Percentiles rank a stretch among this genome's conserved stretches.
Conservation (phyloP, 2,888 invertebrate genomes). For the Euzetes globulus region DNA sequence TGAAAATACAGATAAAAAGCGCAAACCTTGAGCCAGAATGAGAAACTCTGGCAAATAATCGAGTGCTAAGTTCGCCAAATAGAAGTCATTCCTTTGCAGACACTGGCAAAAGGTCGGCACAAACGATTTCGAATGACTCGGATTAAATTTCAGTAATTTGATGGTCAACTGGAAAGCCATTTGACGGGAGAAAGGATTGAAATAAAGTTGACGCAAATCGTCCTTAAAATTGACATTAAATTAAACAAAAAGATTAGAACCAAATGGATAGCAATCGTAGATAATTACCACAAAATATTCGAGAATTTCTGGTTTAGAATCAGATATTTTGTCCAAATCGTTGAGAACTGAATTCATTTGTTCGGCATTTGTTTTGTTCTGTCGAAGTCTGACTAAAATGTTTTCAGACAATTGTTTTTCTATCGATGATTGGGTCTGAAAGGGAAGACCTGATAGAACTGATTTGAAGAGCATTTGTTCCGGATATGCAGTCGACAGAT, state of each 20-base stretch:
- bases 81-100: slow-evolving; percentile 68
- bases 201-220: slow-evolving; percentile 57
- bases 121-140: slow-evolving; percentile 51
- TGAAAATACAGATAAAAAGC: background rate
- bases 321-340: slow-evolving; percentile 65
- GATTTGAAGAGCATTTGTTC: slow-evolving; percentile 33
- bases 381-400: slow-evolving; percentile 43
- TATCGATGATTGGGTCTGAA: slow-evolving; percentile 34
- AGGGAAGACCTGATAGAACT: slow-evolving; percentile 30
- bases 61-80: slow-evolving; percentile 67
- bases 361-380: slow-evolving; percentile 22
- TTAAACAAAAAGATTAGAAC: background rate
- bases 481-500: slow-evolving; percentile 25
- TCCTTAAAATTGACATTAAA: slow-evolving; percentile 47
- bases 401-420: slow-evolving; percentile 6
- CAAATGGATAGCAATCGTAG: background rate
- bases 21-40: slow-evolving; percentile 62
- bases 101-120: slow-evolving; percentile 71
- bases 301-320: slow-evolving; percentile 60
- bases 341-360: slow-evolving; percentile 60
- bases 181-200: slow-evolving; percentile 58
- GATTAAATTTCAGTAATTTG: slow-evolving; percentile 62
- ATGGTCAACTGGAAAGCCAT: slow-evolving; percentile 66
- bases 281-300: slow-evolving; percentile 55
- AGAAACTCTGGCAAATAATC: slow-evolving; percentile 75